These are phyloP conservation scores for Dioctria rufipes DNA, from an alignment of 2,888 invertebrate genomes.

Conservation along the genomic window DNA sequence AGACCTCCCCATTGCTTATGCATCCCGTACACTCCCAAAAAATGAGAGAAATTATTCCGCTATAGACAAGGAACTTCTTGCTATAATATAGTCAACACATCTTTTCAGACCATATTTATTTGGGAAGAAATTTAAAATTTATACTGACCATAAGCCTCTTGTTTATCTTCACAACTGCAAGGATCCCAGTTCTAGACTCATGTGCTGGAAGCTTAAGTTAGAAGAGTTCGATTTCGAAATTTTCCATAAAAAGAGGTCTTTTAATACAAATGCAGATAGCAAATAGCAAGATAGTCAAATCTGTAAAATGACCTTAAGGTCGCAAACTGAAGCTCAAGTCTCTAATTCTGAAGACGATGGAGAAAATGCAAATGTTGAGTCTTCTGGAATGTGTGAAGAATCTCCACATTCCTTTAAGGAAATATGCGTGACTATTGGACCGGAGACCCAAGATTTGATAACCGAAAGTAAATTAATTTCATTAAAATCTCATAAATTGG, in stretches of 20 bases:
- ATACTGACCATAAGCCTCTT: conserved; percentile 64
- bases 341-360: too few species aligned
- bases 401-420: too few species aligned
- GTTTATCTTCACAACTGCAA: conserved; percentile 60
- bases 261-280: conserved; percentile 60
- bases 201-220: conserved; percentile 63
- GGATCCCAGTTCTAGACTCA: conserved; percentile 61
- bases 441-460: too few species aligned
- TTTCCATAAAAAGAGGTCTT: conserved; percentile 59
- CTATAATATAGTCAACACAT: background rate
- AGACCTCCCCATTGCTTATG: conserved; percentile 62
- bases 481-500: too few species aligned
- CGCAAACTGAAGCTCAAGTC: too few species aligned
- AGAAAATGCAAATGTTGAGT: too few species aligned
- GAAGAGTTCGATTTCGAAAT: too few species aligned
- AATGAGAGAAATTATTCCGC: conserved; percentile 61
- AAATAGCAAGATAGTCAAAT: too few species aligned
- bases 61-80: conserved; percentile 61
- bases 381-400: too few species aligned
- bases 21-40: conserved; percentile 60
- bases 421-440: too few species aligned
- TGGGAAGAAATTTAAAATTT: conserved; percentile 61
- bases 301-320: too few species aligned
- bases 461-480: too few species aligned
- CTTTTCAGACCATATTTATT: background rate